Base-by-base conservation (phyloP, 1,140 invertebrate genomes). In the Acromyrmex heyeri region DNA sequence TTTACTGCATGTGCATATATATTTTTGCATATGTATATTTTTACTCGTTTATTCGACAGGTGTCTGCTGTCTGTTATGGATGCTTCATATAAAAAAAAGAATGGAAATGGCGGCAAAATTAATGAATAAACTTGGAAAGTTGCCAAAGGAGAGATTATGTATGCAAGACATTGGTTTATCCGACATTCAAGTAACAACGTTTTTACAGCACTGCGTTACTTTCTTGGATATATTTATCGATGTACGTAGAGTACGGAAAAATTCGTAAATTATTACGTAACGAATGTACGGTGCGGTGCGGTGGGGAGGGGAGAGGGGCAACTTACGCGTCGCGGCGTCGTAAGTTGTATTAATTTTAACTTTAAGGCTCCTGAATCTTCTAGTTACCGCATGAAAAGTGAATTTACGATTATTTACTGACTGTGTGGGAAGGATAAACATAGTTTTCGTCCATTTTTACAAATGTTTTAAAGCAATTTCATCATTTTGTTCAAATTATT, bases 81-180 rank as follows among this genome's bases (percentile, higher is more conserved):
- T 97, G 69, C 97, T 98, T 76, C 98, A 98, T 92, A 94, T 99
- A 30, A 97, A 97, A 91, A 97, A 97, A 92, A 95, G 96, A 34
- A 97, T 98, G 92, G 97, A 98, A 95, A 95, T 96, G 0, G 95
- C 96, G 27, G 97, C 97, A 27, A 97, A 97, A 91, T 95, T 99
- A 2, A 97, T 99, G 59, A 98, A 99, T 90, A 99, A 99, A 95
- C 96, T 98, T 14, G 98, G 98, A 14, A 98, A 98, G 95, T 94
- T 98, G 75, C 98, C 98, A 0, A 98, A 98, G 94, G 98, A 98
- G 91, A 96, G 97, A 88, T 95, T 98, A 57, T 98, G 97, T 88
- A 94, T 96, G 55, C 97, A 97, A 93, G 97, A 97, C 88, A 95
- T 98, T 75, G 97, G 97, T 38, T 96, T 99, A 82, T 96, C 97